Evolutionary conservation across 2,888 invertebrate genomes (phyloP), one percentile per base, ranked within the genome.

Genomic region (Melanophora roralis): DNA sequence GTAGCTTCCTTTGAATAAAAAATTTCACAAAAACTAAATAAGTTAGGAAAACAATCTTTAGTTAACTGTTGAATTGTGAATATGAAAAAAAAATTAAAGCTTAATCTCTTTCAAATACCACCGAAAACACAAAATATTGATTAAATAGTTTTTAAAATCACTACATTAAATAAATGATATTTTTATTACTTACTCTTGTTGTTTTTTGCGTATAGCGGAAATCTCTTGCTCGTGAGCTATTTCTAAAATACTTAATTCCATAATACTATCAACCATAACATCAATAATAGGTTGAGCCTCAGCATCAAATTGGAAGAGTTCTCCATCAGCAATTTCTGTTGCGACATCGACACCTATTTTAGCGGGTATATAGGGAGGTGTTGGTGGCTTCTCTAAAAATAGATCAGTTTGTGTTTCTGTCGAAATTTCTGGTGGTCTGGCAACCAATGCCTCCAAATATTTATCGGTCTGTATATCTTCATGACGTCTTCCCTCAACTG

Each of bases 151-250:
- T 27, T 27, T 27, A 6, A 27, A 3, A 27, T n/a, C n/a, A n/a
- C n/a, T n/a, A n/a, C n/a, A n/a, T n/a, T n/a, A n/a, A n/a, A n/a
- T n/a, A n/a, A n/a, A n/a, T n/a, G n/a, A n/a, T n/a, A n/a, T n/a
- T n/a, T n/a, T n/a, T n/a, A n/a, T n/a, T n/a, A 82, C 84, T 81
- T 85, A 89, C 90, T 88, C 86, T 82, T 89, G 87, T 78, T 90
- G 90, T 57, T 97, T 96, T 86, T 94, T 94, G 76, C 94, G 92
- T 83, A 98, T 91, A 27, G 95, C 93, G 4, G 94, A 94, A 83
- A 97, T 91, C 90, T 98, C 98, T 90, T 98, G 97, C 89, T 98
- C 98, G 89, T 98, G 97, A 84, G 97, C 93, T 40, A 97, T 96
- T 90, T 98, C 98, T 12, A 95, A 92, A 84, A 98, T 91, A 55